Evolutionary conservation across 1,140 invertebrate species (phyloP).

Genomic region (Drosophila kurseongensis): DNA sequence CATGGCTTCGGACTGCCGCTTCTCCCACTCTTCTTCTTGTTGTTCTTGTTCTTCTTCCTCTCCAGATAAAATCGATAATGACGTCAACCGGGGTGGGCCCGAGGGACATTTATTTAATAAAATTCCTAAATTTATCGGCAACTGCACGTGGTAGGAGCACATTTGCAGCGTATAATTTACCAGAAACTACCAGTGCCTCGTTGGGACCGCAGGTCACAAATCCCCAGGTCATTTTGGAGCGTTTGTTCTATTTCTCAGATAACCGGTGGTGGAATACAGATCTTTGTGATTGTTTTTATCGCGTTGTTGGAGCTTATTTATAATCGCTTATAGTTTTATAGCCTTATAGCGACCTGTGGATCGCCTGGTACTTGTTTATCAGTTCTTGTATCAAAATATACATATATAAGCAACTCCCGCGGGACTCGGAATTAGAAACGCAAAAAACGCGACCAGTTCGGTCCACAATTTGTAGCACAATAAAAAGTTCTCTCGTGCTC

Average conservation of each 20-base stretch:
- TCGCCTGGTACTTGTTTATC: constrained; percentile 27
- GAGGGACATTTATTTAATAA: no score
- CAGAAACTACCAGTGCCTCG: constrained; percentile 98
- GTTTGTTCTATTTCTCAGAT: not conserved
- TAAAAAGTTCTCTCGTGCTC: constrained; percentile 27
- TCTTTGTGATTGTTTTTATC: not conserved
- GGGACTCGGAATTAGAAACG: constrained; percentile 2
- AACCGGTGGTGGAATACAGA: not conserved
- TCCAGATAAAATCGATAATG: constrained; percentile 77
- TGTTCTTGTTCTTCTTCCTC: not conserved
- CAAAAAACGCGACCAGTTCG: constrained; percentile 49
- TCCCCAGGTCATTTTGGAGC: constrained; percentile 91
- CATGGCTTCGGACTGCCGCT: constrained; percentile 40
- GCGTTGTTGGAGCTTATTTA: no score
- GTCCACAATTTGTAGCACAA: constrained; percentile 40
- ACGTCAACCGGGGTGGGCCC: no score
- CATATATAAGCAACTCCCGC: constrained; percentile 5
- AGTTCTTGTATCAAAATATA: constrained; percentile 11
- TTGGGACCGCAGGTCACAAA: constrained; percentile 99
- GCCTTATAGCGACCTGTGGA: not conserved
- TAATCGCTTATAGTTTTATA: no score
- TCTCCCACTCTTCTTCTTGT: not conserved
- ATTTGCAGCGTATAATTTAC: constrained; percentile 86
- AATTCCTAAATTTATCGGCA: no score
- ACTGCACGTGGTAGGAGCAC: not conserved